Base-by-base conservation (phyloP, 2,888 invertebrate genomes). In the Pasiphila rectangulata region DNA sequence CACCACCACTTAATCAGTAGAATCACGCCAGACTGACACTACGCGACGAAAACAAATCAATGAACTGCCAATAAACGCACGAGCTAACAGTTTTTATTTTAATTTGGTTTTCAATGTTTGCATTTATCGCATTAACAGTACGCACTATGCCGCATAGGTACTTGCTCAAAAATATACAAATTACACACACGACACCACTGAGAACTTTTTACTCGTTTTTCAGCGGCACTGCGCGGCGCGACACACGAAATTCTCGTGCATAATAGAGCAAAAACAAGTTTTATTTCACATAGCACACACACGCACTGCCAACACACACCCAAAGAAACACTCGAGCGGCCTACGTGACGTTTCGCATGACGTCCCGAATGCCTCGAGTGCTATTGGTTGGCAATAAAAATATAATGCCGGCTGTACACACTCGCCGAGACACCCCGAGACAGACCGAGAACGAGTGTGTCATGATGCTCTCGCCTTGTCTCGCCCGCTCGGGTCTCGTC, bases 1-100 rank as follows among this genome's bases (percentile, higher is more conserved):
- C 81, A 83, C 83, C 75, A 76, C 72, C 70, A 76, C 75, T 69
- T 64, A 64, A 67, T 65, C 68, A 25, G 45, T 51, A 74, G 59
- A 63, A 63, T 55, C 67, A 64, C 69, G 67, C 59, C 57, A 61
- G 55, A 60, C 29, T 49, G 36, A 46, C 55, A 62, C 54, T 60
- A 59, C 46, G 27, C 27, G 54, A 48, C 32, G 46, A 55, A 51
- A 48, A 45, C 49, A 49, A 51, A 38, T 51, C 32, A 37, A 51
- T 43, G 51, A 51, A 47, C 44, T 48, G 32, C 21, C 32, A 32
- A 46, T 16, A 40, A 36, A 37, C 32, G 25, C 24, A 25, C 29
- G n/a, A 15, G 13, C 5, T n/a, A n/a, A 25, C 15, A 20, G 12
- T 25, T 12, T 25, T 12, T 12, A 13, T 27, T 12, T 7, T 7